These are phyloP conservation scores for Coendou prehensilis DNA, from an alignment of 2,797 vertebrate species.

Conservation along the genomic window DNA sequence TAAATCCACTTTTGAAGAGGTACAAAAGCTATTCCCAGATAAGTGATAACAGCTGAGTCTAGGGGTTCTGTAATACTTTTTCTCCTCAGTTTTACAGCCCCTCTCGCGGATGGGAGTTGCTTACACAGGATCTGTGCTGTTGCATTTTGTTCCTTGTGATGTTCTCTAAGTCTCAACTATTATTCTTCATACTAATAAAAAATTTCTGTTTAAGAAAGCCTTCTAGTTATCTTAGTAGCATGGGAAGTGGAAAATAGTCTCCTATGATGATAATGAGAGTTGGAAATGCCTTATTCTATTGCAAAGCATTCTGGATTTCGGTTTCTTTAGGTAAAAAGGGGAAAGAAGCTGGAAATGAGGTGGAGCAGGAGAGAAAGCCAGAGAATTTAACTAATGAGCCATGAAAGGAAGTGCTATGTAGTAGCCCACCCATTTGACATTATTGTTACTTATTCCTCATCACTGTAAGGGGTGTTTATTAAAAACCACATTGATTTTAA, in stretches of 20 bases:
- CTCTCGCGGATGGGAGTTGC: background rate
- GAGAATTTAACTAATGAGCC: conserved; percentile 79
- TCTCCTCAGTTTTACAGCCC: background rate
- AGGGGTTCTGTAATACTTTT: background rate
- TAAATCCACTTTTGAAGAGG: background rate
- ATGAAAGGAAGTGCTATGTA: conserved; percentile 55
- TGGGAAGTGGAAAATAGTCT: conserved; percentile 44
- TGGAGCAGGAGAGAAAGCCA: background rate
- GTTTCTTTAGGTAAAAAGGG: conserved; percentile 55
- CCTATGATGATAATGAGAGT: conserved; percentile 41
- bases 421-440: conserved; percentile 46
- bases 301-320: conserved; percentile 69
- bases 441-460: conserved; percentile 67
- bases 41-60: background rate
- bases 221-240: conserved; percentile 35
- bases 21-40: background rate
- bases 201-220: background rate
- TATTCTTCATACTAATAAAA: conserved; percentile 27
- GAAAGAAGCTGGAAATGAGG: conserved; percentile 60
- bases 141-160: conserved; percentile 52
- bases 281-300: conserved; percentile 56
- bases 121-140: background rate
- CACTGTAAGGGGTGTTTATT: conserved; percentile 71
- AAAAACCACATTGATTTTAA: conserved; percentile 76
- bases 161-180: conserved; percentile 22